Percentiles rank a stretch among this genome's conserved stretches.
These are phyloP conservation scores for Bolinopsis microptera DNA, from an alignment of 37 sponge, comb jelly and placozoan species.

Conservation along the genomic window DNA sequence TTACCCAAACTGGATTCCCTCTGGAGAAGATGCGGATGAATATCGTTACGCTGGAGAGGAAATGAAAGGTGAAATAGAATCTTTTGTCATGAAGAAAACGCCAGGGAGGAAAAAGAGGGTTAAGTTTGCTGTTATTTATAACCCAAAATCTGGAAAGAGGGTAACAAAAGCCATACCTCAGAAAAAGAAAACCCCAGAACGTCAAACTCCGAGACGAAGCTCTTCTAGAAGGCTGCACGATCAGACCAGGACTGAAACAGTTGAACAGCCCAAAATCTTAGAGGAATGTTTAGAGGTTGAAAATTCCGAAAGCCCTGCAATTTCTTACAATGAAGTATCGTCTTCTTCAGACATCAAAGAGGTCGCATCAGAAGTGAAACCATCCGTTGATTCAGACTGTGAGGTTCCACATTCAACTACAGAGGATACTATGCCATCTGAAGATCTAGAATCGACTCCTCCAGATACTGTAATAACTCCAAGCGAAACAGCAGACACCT, in stretches of 20 bases:
- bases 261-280: not conserved
- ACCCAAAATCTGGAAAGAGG: slow-evolving; percentile 53
- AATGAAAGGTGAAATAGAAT: slow-evolving; percentile 37
- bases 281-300: not conserved
- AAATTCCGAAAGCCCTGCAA: not conserved
- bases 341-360: slow-evolving; percentile 59
- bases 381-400: not conserved
- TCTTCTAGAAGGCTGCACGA: not conserved
- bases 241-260: not conserved
- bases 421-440: not conserved
- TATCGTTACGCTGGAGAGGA: slow-evolving; percentile 47
- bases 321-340: slow-evolving; percentile 59
- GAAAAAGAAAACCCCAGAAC: not conserved
- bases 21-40: slow-evolving; percentile 62
- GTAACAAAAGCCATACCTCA: slow-evolving; percentile 18
- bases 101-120: slow-evolving; percentile 63
- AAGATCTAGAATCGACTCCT: not conserved
- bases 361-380: not conserved
- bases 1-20: slow-evolving; percentile 61
- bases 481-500: not conserved
- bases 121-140: slow-evolving; percentile 64
- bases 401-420: slow-evolving; percentile 29
- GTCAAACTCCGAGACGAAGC: not conserved
- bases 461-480: not conserved
- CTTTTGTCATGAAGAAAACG: slow-evolving; percentile 55